Evolutionary conservation across 2,113 vertebrate species (phyloP).

Genomic region (Neogobius melanostomus): DNA sequence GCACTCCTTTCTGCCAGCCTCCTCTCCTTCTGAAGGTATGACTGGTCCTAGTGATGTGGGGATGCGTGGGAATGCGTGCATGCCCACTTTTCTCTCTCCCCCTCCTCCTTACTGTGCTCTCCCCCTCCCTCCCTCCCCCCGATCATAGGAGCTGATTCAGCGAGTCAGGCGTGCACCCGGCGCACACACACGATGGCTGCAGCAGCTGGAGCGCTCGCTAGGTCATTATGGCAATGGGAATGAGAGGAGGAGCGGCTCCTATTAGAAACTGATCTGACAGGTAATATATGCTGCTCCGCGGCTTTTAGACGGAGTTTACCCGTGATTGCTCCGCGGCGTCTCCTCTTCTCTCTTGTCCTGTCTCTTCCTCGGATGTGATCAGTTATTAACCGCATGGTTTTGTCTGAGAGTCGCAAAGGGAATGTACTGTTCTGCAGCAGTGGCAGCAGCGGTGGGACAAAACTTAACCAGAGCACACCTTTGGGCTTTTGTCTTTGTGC

Average conservation of each 20-base stretch:
- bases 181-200: conserved; percentile 84
- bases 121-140: conserved; percentile 66
- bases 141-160: conserved; percentile 91
- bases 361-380: conserved; percentile 65
- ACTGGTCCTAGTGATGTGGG: conserved; percentile 71
- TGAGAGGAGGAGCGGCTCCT: conserved; percentile 70
- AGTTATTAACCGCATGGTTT: conserved; percentile 71
- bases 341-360: conserved; percentile 47
- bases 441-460: conserved; percentile 58
- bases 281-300: conserved; percentile 81
- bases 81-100: conserved; percentile 54
- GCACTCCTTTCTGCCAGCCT: conserved; percentile 68
- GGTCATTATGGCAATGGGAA: conserved; percentile 84
- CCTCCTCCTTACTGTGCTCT: conserved; percentile 59
- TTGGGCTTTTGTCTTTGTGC: conserved; percentile 48
- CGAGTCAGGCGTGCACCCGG: conserved; percentile 81
- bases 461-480: conserved; percentile 69
- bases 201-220: conserved; percentile 87
- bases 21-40: conserved; percentile 81
- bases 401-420: conserved; percentile 60
- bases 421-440: conserved; percentile 74
- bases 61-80: conserved; percentile 54
- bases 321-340: conserved; percentile 69
- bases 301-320: conserved; percentile 71
- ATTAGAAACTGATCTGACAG: conserved; percentile 83